A percentile compares a stretch with the other conserved stretches of the same genome.
phyloP scores from a whole-genome alignment of 2,888 invertebrate species.

The Cephus pygmeus region DNA sequence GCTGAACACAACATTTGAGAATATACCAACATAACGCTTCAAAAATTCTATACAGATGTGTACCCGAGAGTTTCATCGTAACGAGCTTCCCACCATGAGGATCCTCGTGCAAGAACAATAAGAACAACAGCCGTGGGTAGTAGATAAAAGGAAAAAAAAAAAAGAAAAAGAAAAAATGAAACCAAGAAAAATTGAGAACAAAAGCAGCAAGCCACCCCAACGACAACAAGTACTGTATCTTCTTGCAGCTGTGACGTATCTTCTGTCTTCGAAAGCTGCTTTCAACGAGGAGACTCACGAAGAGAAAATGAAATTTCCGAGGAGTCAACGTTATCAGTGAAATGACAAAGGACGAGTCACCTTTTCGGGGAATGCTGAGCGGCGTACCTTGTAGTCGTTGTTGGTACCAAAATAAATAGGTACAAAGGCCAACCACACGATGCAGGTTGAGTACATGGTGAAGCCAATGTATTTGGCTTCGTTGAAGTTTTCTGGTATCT shows the following conservation, averaged over 20 bases:
- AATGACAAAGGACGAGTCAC: not conserved
- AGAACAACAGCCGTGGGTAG: not conserved
- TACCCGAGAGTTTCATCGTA: not conserved
- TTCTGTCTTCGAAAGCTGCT: not conserved
- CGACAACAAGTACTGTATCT: not conserved
- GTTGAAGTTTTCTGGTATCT: constrained; percentile 86
- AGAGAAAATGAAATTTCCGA: not conserved
- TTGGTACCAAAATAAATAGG: constrained; percentile 85
- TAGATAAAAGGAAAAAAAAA: not conserved
- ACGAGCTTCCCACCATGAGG: not conserved
- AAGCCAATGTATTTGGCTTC: constrained; percentile 87
- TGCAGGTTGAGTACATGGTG: constrained; percentile 86
- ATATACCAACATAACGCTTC: not conserved
- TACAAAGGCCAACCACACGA: constrained; percentile 83
- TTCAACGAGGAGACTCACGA: not conserved
- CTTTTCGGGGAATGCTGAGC: not conserved
- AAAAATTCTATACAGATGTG: not conserved
- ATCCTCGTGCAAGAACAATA: not conserved
- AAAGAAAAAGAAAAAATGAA: not conserved
- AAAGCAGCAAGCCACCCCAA: not conserved
- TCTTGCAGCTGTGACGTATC: not conserved
- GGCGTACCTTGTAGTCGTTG: constrained; percentile 78
- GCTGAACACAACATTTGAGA: not conserved
- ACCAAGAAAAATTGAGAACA: not conserved
- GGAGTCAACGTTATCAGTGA: not conserved